Base-by-base conservation (phyloP, 2,797 vertebrate species). In the Spatula clypeata region DNA sequence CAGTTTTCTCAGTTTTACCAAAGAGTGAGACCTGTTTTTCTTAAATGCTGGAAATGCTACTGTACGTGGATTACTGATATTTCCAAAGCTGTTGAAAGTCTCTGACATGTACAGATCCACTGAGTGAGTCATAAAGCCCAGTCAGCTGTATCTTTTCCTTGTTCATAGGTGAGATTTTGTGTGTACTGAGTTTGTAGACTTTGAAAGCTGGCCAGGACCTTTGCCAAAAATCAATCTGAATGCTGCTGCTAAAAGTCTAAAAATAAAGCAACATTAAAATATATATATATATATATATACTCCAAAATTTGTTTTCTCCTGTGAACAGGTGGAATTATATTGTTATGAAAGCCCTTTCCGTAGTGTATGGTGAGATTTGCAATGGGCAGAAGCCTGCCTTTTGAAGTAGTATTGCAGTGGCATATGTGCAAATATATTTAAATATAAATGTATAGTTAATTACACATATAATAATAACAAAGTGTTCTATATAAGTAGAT, bases 11-110 rank as follows among this genome's bases (percentile, higher is more conserved):
- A 9, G 27, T 86, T 93, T 91, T 72, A 77, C 71, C 34, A 6
- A 65, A 57, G 61, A 91, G 31, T 32, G 38, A 89, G 31, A 65
- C 89, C 87, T 94, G n/a, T 88, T 96, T 96, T 93, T 96, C 80
- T 88, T 84, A 70, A 92, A 86, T 80, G 40, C 83, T 96, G 90
- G 88, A 97, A 93, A 81, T 94, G 85, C 85, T 93, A 61, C 93
- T 92, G 67, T 90, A 51, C 12, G 2, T 71, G 87, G 45, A 18
- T 89, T 95, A 77, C 61, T 92, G 92, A 55, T 91, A 61, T 69
- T 96, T 90, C 80, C 81, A 87, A 83, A 94, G 62, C 53, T 67
- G 72, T 49, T 79, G 66, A 91, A 72, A 93, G 84, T 76, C 67
- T 92, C 73, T 91, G 86, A 97, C 69, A 57, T 11, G 20, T 69